Percentiles rank a stretch among this genome's conserved stretches.
Evolutionary conservation across 1,140 invertebrate genomes (phyloP).

Genomic region (Zaprionus gabonicus): DNA sequence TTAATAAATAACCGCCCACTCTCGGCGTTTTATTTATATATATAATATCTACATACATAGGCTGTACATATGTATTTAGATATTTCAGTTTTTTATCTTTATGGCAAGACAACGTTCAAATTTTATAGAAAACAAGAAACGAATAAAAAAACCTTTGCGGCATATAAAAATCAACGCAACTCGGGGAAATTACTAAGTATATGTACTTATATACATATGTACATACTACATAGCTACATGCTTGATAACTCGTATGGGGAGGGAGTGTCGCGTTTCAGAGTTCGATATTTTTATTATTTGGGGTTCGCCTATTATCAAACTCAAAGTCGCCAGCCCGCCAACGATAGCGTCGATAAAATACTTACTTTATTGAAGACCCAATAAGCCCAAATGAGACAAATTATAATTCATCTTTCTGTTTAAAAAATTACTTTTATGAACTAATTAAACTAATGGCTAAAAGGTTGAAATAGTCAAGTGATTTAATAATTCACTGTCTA

Average conservation of each 20-base stretch:
- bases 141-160: slow-evolving; percentile 26
- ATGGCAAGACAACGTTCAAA: slow-evolving; percentile 55
- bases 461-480: slow-evolving; percentile 3
- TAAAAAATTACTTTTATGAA: slow-evolving; percentile 46
- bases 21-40: slow-evolving; percentile 43
- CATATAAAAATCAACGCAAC: slow-evolving; percentile 59
- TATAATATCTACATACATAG: slow-evolving; percentile 36
- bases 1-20: slow-evolving; percentile 79
- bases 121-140: slow-evolving; percentile 51
- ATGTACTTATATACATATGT: neutral
- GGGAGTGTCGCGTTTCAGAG: slow-evolving; percentile 45
- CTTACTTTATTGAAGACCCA: slow-evolving; percentile 58
- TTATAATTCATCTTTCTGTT: slow-evolving; percentile 60
- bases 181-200: slow-evolving; percentile 39
- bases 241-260: slow-evolving; percentile 52
- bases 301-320: slow-evolving; percentile 60
- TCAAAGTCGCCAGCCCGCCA: slow-evolving; percentile 33
- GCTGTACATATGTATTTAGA: slow-evolving; percentile 5
- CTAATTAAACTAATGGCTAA: slow-evolving; percentile 25
- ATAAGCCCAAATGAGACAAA: slow-evolving; percentile 70
- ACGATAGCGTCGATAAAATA: slow-evolving; percentile 72
- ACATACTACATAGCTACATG: slow-evolving; percentile 9
- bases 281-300: slow-evolving; percentile 30
- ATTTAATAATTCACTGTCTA: slow-evolving; percentile 24
- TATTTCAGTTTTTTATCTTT: slow-evolving; percentile 59